Conservation (phyloP, 2,113 vertebrate genomes). For the Oreochromis tanganicae region DNA sequence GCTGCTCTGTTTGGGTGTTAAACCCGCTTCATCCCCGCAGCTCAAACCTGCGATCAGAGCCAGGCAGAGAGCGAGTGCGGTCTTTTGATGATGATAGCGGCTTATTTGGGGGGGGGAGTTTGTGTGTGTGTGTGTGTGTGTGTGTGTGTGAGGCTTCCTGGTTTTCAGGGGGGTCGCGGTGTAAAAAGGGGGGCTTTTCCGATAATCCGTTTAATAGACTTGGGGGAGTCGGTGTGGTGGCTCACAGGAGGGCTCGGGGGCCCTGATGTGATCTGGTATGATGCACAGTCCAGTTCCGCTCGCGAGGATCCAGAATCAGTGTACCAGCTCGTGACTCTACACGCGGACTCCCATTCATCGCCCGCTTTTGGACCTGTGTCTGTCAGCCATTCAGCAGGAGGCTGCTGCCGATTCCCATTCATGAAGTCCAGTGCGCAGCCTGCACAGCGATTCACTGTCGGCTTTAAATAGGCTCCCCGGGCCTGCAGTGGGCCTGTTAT, state of each 20-base stretch:
- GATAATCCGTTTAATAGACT: constrained; percentile 44
- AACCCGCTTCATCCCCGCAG: background rate
- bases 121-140: background rate
- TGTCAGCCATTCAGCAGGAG: constrained; percentile 59
- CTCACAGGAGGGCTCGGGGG: background rate
- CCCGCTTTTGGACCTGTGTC: constrained; percentile 8
- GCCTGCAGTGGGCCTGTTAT: constrained; percentile 35
- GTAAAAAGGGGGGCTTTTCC: background rate
- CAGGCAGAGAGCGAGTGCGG: background rate
- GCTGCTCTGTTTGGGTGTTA: background rate
- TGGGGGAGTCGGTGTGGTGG: constrained; percentile 8
- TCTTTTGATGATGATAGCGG: background rate
- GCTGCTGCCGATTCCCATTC: constrained; percentile 51
- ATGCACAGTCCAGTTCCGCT: background rate
- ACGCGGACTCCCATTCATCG: constrained; percentile 51
- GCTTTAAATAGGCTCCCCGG: constrained; percentile 37
- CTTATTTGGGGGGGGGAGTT: background rate
- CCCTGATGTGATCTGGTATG: constrained; percentile 4
- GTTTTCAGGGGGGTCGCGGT: background rate
- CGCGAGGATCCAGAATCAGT: background rate
- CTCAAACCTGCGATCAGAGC: background rate
- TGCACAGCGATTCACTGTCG: constrained; percentile 28
- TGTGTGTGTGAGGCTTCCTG: background rate
- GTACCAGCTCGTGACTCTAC: constrained; percentile 9
- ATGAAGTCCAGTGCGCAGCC: constrained; percentile 59